Base-by-base conservation (phyloP, 1,140 invertebrate genomes). In the Macrostomum lignano region DNA sequence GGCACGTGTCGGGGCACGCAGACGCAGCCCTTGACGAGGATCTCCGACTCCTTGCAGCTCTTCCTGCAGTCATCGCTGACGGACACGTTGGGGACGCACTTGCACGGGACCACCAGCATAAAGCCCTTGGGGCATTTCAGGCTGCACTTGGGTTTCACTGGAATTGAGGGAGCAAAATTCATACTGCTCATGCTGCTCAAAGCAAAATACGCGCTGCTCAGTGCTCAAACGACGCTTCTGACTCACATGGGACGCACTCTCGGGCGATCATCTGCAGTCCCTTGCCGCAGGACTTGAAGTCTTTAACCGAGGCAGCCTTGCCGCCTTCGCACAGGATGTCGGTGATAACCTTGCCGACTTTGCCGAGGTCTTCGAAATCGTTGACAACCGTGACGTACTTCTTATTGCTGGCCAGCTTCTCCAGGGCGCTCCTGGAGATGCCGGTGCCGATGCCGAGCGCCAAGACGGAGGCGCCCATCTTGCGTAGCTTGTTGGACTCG, bases 81-180 rank as follows among this genome's bases (percentile, higher is more conserved):
- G 13, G 14, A 14, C 6, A 6, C 28, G 10, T 30, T 20, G 20
- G 20, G 14, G 20, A 30, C 20, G 13, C 28, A 30, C 28, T 17
- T 30, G 11, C 28, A 30, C 6, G 28, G 28, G 20, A 17, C 15
- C 14, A 30, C 28, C 28, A 30, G 28, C 15, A 30, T 11, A 13
- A 17, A 30, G 28, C 20, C 20, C 20, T 5, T 5, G 7, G 28
- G 28, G 20, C 28, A 30, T 11, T 30, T 5, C 11, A 17, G 15
- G 6, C 20, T 11, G 20, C 28, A 30, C 6, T 14, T 30, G 10
- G 28, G 28, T n/a, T n/a, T n/a, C n/a, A n/a, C n/a, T n/a, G n/a
- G n/a, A n/a, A n/a, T n/a, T n/a, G n/a, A n/a, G n/a, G n/a, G n/a
- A n/a, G n/a, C n/a, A n/a, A n/a, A n/a, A n/a, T n/a, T n/a, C n/a